Conservation (phyloP, 2,797 vertebrate species). For the Neosalanx taihuensis region DNA sequence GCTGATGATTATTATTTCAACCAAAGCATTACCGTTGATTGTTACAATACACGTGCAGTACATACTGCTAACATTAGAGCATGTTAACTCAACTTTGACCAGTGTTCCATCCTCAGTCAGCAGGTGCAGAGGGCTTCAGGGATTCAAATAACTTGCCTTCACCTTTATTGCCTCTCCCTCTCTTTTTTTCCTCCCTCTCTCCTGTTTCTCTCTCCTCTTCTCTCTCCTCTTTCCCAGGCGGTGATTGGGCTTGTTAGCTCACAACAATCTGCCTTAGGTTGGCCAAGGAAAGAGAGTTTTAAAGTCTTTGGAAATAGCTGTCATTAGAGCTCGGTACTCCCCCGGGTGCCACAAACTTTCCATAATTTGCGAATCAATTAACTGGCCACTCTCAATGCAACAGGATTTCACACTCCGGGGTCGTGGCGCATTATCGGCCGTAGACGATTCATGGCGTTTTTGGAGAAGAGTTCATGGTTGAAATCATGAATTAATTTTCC, state of each 20-base stretch:
- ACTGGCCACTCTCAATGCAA: slow-evolving; percentile 89
- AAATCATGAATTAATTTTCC: slow-evolving; percentile 98
- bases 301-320: slow-evolving; percentile 79
- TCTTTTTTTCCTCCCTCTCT: not conserved
- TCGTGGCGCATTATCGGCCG: slow-evolving; percentile 86
- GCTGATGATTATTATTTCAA: too few relatives aligned
- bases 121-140: too few relatives aligned
- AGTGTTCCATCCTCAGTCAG: too few relatives aligned
- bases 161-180: not conserved
- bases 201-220: not conserved
- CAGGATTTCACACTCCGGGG: slow-evolving; percentile 87
- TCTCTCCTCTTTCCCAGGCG: slow-evolving; percentile 33
- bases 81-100: too few relatives aligned
- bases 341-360: slow-evolving; percentile 91
- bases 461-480: slow-evolving; percentile 95
- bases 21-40: too few relatives aligned
- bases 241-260: slow-evolving; percentile 71
- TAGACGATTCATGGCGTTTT: slow-evolving; percentile 94
- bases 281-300: slow-evolving; percentile 64
- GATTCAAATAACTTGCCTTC: too few relatives aligned
- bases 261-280: slow-evolving; percentile 69
- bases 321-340: slow-evolving; percentile 84
- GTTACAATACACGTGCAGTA: too few relatives aligned
- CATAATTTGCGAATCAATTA: slow-evolving; percentile 99
- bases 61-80: too few relatives aligned